Evolutionary conservation across 2,888 invertebrate genomes (phyloP), one percentile per base, ranked within the genome.

Genomic region (Heliconius cydno): DNA sequence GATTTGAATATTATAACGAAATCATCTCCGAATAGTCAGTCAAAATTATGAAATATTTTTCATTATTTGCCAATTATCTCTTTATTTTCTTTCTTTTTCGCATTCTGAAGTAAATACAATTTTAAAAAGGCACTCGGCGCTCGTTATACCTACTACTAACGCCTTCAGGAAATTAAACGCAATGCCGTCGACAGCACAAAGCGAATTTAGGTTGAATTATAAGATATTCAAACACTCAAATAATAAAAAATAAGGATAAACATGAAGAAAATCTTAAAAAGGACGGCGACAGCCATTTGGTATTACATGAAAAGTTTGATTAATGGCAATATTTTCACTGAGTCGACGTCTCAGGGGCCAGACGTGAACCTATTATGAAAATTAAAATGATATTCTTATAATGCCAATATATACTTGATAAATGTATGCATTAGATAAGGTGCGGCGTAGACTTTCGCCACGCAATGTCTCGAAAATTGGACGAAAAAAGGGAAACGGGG

Each of bases 91-190:
- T 3, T 19, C 22, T 6, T 22, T 34, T 38, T 22, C 9, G 1
- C 46, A 52, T 52, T 73, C 15, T 4, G 15, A 73, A 73, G 25
- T 60, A 38, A 34, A 7, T n/a, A 19, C 9, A 34, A 34, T 46
- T 68, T 68, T 19, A 46, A 68, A 70, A 41, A 25, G 1, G 25
- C 25, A 6, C 41, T 70, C 41, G 57, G 10, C 13, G 13, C 60
- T 60, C 34, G 13, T 38, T 72, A 52, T 34, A 41, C 3, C 41
- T 41, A n/a, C 15, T 72, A 22, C n/a, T 25, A 60, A 60, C 60
- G 60, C 38, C 25, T 73, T 22, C 34, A 73, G 60, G 25, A 73
- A 60, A 73, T 73, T 60, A 73, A 73, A 34, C 13, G 57, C 73
- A 73, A 73, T 30, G 60, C 4, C 15, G 41, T 25, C 70, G 41